Evolutionary conservation across 35 echinoderm and acorn worm genomes (phyloP).

Genomic region (Apostichopus californicus): DNA sequence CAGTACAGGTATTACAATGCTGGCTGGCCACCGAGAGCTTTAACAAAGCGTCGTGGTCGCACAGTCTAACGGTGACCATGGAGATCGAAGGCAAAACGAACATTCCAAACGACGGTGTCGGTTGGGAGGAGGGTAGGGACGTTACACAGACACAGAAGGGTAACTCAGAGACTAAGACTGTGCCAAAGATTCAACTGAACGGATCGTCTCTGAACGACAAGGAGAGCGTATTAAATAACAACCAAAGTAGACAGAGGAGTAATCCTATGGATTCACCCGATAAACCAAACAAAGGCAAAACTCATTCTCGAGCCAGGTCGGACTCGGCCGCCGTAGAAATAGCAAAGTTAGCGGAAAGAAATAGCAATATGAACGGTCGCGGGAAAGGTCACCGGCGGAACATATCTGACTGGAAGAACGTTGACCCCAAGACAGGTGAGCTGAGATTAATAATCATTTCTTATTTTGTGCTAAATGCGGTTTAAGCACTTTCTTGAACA

Average conservation of each 20-base stretch:
- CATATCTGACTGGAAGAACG: constrained; percentile 79
- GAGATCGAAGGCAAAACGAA: constrained; percentile 31
- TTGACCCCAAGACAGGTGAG: constrained; percentile 85
- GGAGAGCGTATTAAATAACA: constrained; percentile 26
- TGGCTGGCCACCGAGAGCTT: constrained; percentile 93
- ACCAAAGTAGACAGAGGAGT: not conserved
- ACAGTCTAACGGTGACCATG: constrained; percentile 47
- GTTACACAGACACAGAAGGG: not conserved
- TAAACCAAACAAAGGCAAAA: constrained; percentile 68
- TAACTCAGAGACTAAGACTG: not conserved
- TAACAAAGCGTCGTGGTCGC: constrained; percentile 79
- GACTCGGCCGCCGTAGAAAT: constrained; percentile 63
- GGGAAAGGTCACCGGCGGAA: constrained; percentile 59
- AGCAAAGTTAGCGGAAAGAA: constrained; percentile 10
- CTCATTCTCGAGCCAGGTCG: constrained; percentile 74
- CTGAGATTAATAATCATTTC: not conserved
- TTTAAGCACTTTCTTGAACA: too few species aligned
- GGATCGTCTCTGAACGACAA: not conserved
- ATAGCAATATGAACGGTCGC: constrained; percentile 35
- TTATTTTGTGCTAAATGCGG: too few species aligned
- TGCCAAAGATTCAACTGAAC: constrained; percentile 50
- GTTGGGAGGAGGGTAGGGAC: not conserved
- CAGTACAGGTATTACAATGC: constrained; percentile 79
- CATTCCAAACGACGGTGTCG: not conserved
- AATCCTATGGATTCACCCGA: constrained; percentile 30